These are phyloP conservation scores for Helleia helle DNA, from an alignment of 2,888 invertebrate genomes.

Conservation along the genomic window DNA sequence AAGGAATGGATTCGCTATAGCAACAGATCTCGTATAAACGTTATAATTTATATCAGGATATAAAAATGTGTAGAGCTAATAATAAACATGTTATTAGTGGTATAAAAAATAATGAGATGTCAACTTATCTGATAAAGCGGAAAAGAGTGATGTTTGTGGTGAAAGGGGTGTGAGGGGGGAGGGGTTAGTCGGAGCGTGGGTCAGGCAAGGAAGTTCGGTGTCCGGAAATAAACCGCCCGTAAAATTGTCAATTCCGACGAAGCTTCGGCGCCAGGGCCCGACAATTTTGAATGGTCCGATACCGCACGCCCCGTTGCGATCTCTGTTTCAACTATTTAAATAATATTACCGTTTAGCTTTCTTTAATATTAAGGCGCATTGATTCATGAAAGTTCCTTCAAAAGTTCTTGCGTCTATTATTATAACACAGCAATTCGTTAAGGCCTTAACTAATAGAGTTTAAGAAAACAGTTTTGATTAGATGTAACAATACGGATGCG, in stretches of 20 bases:
- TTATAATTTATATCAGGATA: conserved; percentile 3
- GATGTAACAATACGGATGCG: no score
- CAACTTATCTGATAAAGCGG: conserved; percentile 14
- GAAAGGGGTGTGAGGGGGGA: conserved; percentile 42
- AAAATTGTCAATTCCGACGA: conserved; percentile 80
- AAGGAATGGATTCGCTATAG: conserved; percentile 28
- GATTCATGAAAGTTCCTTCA: neutral
- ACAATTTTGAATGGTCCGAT: conserved; percentile 43
- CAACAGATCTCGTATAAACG: conserved; percentile 11
- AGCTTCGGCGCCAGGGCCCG: conserved; percentile 49
- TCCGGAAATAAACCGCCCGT: conserved; percentile 79
- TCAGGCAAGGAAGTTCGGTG: conserved; percentile 61
- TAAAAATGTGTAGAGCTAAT: neutral
- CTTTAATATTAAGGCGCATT: neutral
- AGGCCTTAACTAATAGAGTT: no score
- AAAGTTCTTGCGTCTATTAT: neutral
- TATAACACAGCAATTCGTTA: no score
- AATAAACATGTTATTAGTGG: conserved; percentile 4
- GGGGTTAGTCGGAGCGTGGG: no score
- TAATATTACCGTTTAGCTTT: neutral
- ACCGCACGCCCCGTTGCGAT: conserved; percentile 23
- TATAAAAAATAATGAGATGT: conserved; percentile 12
- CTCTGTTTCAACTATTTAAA: conserved; percentile 25
- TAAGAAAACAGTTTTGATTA: no score
- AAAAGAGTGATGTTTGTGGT: conserved; percentile 20